Base-by-base conservation (phyloP, 2,888 invertebrate genomes). In the Abrostola triplasia region DNA sequence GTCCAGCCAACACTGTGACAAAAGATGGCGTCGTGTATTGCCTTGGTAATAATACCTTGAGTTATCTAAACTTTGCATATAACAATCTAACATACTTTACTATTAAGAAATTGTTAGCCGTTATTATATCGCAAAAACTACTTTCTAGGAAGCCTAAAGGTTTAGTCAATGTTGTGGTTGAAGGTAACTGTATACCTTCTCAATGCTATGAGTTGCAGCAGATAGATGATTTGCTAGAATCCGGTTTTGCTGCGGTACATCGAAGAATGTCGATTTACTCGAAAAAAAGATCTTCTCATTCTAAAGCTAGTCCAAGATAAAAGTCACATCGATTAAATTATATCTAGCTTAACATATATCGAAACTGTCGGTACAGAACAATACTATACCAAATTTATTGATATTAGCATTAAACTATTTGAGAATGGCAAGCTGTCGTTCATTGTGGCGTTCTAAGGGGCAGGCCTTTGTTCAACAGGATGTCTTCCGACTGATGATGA, bases 101-200 rank as follows among this genome's bases (percentile, higher is more conserved):
- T 24, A 11, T 92, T 0, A 83, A 82, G 48, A 89, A 83, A 48
- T 50, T 92, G 4, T 42, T 81, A 7, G 54, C 76, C 0, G 85
- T 92, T 0, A 48, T 92, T 6, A 9, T 51, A 7, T 73, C 72
- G 11, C 92, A 92, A 59, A 85, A 67, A 11, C 36, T 41, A 1
- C 35, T 73, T 0, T 70, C 83, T 5, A 85, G 85, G 61, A 84
- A 69, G 7, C 88, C 88, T 1, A 82, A 60, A 12, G 92, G 92
- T 0, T 71, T 92, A 37, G 61, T 90, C 5, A 88, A 87, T 54
- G 64, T 92, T 0, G 71, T 73, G 1, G 76, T 92, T 4, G 89
- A 90, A 57, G 92, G 92, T 0, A 92, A 92, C 38, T 63, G 59
- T 12, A 40, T 92, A n/a, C 92, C 92, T 0, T n/a, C 53, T 0